Evolutionary conservation across 2,113 vertebrate genomes (phyloP).

Genomic region (Eolophus roseicapilla): DNA sequence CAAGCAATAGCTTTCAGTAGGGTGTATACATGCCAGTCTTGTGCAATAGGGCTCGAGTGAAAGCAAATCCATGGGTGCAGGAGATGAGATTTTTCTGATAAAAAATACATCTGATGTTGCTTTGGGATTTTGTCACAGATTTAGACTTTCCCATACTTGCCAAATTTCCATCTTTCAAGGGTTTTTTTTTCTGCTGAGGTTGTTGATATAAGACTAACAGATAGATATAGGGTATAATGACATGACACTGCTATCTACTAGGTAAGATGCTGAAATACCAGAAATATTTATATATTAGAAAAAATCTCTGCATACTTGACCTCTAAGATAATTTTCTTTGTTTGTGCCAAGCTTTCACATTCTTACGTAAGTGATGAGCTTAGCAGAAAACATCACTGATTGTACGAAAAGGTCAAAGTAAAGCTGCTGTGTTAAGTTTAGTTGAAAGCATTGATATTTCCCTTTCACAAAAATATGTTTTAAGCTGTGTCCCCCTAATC

Average conservation of each 20-base stretch:
- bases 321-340: neutral
- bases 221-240: neutral
- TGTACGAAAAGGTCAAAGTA: neutral
- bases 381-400: slow-evolving; percentile 2
- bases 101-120: neutral
- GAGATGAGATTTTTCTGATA: neutral
- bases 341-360: neutral
- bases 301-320: neutral
- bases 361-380: slow-evolving; percentile 23
- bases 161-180: neutral
- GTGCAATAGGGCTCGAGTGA: neutral
- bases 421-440: neutral
- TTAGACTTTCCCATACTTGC: neutral
- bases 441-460: neutral
- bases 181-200: neutral
- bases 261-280: neutral
- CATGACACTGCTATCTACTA: neutral
- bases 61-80: neutral
- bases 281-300: neutral
- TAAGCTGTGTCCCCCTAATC: neutral
- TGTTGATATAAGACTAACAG: neutral
- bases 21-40: neutral
- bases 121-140: neutral
- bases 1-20: neutral
- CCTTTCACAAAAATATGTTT: neutral